Evolutionary conservation across 2,797 vertebrate genomes (phyloP).

Genomic region (Lagocephalus sceleratus): DNA sequence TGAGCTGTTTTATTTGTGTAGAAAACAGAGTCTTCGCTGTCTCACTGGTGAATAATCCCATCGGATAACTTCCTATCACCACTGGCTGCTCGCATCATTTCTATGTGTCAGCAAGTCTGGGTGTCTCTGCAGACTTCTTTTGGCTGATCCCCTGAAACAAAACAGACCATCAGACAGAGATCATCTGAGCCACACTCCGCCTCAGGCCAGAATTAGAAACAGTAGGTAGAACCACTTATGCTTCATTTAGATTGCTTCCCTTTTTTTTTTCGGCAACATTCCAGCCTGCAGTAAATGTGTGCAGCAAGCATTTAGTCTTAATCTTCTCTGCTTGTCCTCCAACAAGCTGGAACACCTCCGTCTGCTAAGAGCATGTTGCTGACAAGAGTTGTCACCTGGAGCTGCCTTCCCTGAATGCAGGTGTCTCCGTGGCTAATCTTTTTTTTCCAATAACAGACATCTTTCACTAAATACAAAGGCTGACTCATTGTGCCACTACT

Average conservation of each 20-base stretch:
- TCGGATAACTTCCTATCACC: conserved; percentile 62
- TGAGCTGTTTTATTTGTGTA: conserved; percentile 23
- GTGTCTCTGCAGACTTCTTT: conserved; percentile 15
- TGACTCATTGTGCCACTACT: too few relatives aligned
- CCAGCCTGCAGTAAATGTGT: conserved; percentile 34
- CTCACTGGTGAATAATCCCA: conserved; percentile 50
- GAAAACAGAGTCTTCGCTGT: conserved; percentile 26
- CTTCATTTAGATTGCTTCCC: conserved; percentile 34
- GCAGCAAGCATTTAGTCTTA: conserved; percentile 35
- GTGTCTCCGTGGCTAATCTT: conserved; percentile 27
- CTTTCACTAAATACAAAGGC: too few relatives aligned
- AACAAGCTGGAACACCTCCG: conserved; percentile 59
- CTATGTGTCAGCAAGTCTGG: conserved; percentile 26
- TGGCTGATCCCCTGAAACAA: conserved; percentile 31
- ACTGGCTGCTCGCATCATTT: conserved; percentile 53
- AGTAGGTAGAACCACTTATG: conserved; percentile 59
- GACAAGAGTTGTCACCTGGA: conserved; percentile 29
- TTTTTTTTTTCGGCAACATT: conserved; percentile 54
- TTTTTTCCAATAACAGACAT: neutral
- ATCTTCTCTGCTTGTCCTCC: conserved; percentile 52
- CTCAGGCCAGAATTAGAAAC: conserved; percentile 48
- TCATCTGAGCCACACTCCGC: conserved; percentile 25
- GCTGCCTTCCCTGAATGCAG: conserved; percentile 20
- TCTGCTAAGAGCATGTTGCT: conserved; percentile 20
- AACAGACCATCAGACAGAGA: conserved; percentile 19